Conservation (phyloP, 92 coral and sea anemone genomes). For the Actinostola sp. region DNA sequence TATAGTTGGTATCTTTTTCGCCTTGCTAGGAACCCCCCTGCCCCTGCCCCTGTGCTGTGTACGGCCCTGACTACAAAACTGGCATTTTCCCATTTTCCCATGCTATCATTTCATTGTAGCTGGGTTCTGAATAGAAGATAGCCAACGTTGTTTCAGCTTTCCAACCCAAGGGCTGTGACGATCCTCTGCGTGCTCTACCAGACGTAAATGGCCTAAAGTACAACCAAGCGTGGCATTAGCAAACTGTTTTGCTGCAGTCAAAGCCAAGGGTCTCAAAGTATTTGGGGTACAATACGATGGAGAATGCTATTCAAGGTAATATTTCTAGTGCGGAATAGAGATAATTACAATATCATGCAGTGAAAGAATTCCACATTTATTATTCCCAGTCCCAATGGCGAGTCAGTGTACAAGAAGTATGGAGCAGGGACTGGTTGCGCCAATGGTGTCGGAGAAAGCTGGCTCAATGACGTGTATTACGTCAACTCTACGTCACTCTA, state of each 20-base stretch:
- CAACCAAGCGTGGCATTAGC: constrained; percentile 23
- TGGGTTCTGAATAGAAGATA: too few relatives aligned
- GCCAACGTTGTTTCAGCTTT: constrained; percentile 20
- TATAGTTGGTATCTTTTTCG: too few relatives aligned
- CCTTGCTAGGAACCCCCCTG: too few relatives aligned
- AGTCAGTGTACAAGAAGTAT: constrained; percentile 25
- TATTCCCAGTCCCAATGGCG: constrained; percentile 19
- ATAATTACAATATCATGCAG: too few relatives aligned
- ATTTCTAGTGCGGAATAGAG: too few relatives aligned
- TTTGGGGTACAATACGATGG: constrained; percentile 39
- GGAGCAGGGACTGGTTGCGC: constrained; percentile 23
- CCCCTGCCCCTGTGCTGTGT: too few relatives aligned
- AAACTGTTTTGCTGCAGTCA: constrained; percentile 34
- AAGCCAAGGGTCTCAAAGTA: constrained; percentile 19
- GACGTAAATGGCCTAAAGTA: constrained; percentile 30
- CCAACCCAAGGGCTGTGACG: constrained; percentile 26
- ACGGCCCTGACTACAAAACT: too few relatives aligned
- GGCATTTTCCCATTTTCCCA: too few relatives aligned
- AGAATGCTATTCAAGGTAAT: constrained; percentile 39
- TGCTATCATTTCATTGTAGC: too few relatives aligned
- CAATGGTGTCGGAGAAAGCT: constrained; percentile 33
- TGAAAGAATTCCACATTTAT: neutral
- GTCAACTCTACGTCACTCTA: constrained; percentile 33
- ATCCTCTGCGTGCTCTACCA: constrained; percentile 35
- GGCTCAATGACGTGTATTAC: constrained; percentile 41